phyloP scores from a whole-genome alignment of 2,113 vertebrate genomes.

The Alethe diademata region DNA sequence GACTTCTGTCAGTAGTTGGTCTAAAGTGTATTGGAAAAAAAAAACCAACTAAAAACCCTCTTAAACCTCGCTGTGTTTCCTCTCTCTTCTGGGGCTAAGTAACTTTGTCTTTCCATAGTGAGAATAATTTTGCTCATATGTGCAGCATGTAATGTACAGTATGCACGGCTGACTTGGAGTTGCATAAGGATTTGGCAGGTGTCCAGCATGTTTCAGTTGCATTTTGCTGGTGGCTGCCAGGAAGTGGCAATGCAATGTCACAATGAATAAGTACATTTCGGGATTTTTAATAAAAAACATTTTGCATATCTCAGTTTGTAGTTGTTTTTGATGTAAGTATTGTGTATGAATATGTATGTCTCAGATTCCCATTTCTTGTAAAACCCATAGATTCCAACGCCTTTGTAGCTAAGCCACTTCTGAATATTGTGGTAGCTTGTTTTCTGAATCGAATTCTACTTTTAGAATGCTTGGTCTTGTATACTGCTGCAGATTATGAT shows the following conservation, averaged over 20 bases:
- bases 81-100: neutral
- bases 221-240: neutral
- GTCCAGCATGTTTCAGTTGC: neutral
- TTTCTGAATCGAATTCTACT: neutral
- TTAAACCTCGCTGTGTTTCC: neutral
- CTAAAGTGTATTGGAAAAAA: neutral
- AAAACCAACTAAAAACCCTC: rapidly evolving
- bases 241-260: neutral
- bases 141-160: neutral
- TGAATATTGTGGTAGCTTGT: neutral
- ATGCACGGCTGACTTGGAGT: neutral
- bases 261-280: neutral
- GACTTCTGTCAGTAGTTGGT: neutral
- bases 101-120: neutral
- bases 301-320: neutral
- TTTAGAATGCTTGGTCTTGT: neutral
- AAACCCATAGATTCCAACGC: neutral
- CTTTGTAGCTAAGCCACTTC: neutral
- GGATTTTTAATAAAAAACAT: neutral
- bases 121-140: neutral
- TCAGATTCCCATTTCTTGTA: neutral
- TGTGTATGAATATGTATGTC: neutral
- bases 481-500: neutral
- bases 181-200: conserved; percentile 28
- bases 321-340: neutral